These are phyloP conservation scores for Crocallis elinguaria DNA, from an alignment of 2,888 invertebrate species.

Conservation along the genomic window DNA sequence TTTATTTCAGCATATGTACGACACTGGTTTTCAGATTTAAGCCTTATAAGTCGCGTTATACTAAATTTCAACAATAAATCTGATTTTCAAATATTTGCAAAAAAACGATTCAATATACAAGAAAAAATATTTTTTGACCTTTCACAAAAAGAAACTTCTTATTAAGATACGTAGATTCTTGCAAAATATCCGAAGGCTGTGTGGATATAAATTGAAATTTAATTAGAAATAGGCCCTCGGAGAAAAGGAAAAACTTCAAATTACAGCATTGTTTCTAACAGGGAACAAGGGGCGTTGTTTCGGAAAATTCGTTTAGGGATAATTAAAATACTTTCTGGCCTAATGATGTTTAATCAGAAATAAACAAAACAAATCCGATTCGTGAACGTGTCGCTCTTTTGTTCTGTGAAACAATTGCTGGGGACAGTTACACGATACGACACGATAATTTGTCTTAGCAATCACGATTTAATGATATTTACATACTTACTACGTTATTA, in stretches of 20 bases:
- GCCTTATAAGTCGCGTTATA: no score
- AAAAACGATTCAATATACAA: no score
- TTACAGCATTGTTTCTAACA: constrained; percentile 14
- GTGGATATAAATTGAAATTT: constrained; percentile 10
- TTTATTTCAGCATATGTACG: no score
- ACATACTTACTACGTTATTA: no score
- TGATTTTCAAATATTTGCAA: no score
- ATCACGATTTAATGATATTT: no score
- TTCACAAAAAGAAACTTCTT: background rate
- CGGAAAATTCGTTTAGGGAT: constrained; percentile 14
- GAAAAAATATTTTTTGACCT: no score
- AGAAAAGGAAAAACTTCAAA: constrained; percentile 18
- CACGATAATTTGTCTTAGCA: background rate
- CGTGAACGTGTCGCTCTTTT: constrained; percentile 27
- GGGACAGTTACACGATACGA: constrained; percentile 1
- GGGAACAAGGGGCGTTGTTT: constrained; percentile 2
- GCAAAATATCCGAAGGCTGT: constrained; percentile 5
- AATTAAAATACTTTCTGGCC: constrained; percentile 26
- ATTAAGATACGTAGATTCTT: background rate
- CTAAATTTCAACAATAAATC: no score
- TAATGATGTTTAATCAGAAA: constrained; percentile 28
- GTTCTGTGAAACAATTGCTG: constrained; percentile 43
- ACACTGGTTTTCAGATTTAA: no score
- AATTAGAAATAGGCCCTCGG: constrained; percentile 10
- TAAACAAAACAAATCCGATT: constrained; percentile 26